Conservation (phyloP, 2,888 invertebrate species). For the Labia minor region DNA sequence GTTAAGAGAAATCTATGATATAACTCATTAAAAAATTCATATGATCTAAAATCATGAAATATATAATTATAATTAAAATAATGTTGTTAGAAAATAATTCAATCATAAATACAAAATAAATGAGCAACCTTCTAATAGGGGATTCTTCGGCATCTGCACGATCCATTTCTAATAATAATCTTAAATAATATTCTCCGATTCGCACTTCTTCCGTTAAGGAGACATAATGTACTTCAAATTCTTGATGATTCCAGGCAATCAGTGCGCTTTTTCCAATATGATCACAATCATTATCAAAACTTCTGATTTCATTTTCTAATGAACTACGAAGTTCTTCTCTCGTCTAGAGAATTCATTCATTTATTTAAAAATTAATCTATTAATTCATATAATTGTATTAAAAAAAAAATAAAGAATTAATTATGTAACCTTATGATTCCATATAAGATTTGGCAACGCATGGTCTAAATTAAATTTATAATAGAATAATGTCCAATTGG, state of each 20-base stretch:
- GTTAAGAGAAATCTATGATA: constrained; percentile 95
- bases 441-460: constrained; percentile 89
- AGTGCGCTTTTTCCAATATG: constrained; percentile 58
- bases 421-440: constrained; percentile 83
- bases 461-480: constrained; percentile 92
- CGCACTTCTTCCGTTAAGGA: constrained; percentile 93
- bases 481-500: constrained; percentile 90
- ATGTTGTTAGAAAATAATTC: no score
- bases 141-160: constrained; percentile 76
- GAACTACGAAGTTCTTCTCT: constrained; percentile 87
- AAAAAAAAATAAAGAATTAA: not conserved
- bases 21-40: constrained; percentile 95
- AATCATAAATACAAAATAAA: no score
- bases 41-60: constrained; percentile 43
- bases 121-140: constrained; percentile 67
- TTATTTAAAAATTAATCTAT: no score
- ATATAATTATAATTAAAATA: no score
- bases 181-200: constrained; percentile 95
- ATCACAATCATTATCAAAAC: constrained; percentile 82
- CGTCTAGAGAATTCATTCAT: constrained; percentile 67
- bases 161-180: constrained; percentile 67
- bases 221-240: constrained; percentile 89
- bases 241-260: constrained; percentile 96
- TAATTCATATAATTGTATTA: not conserved
- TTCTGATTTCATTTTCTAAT: constrained; percentile 83